Base-by-base conservation (phyloP, 2,113 vertebrate species). In the Grallaria varia region DNA sequence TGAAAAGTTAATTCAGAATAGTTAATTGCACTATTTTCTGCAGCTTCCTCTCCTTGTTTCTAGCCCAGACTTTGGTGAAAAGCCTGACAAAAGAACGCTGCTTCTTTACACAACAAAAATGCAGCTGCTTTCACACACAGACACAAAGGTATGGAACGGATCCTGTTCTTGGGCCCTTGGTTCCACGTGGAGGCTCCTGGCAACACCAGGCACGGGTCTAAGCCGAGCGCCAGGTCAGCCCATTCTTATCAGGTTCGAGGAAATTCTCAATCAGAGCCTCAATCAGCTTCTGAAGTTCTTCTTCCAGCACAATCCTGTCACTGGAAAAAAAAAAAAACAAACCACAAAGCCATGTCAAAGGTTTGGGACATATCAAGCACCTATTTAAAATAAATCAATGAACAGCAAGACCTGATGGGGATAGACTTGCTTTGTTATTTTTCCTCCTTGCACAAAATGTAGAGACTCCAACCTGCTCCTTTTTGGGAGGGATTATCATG, bases 211-310 rank as follows among this genome's bases (percentile, higher is more conserved):
- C 15, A 17, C 11, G 10, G 53, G 37, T 5, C 96, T 99, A 99
- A 5, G 97, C 66, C 4, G 96, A 98, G 89, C 99, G 98, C 96
- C 98, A 98, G 87, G 96, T 97, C 86, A 99, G 98, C 82, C 98
- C 97, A 37, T 99, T 99, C 97, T 97, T 98, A 52, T 98, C 98
- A 3, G 99, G 99, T 68, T 99, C 98, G 14, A 99, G 98, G 94
- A 99, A 99, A 87, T 99, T 95, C 53, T 98, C 98, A 50, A 99
- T 97, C 77, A 99, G 88, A 81, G 98, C 97, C 2, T 91, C 95
- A 1, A 98, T 98, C 42, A 99, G 98, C 80, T 97, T 98, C 93
- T 77, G 81, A 10, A 99, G 96, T 87, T 99, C 98, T 49, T 98
- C 98, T 96, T 99, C 98, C 96, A 99, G 95, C 39, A 95, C 15